Percentiles rank a stretch among this genome's conserved stretches.
Conservation (phyloP, 2,113 vertebrate genomes). For the Grus americana region DNA sequence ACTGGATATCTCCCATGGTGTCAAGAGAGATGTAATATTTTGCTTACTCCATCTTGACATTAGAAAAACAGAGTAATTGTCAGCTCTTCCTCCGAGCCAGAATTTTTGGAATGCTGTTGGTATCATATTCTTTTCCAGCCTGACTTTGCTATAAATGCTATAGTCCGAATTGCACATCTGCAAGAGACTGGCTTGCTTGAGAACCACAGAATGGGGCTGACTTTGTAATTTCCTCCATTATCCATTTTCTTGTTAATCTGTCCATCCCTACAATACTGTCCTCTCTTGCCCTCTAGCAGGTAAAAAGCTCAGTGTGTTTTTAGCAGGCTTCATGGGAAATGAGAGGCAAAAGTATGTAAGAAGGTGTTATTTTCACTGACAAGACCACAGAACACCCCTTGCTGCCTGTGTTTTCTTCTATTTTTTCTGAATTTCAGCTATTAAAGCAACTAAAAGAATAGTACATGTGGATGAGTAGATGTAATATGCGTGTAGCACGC, state of each 20-base stretch:
- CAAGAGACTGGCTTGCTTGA: background rate
- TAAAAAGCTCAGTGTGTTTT: background rate
- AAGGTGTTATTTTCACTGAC: background rate
- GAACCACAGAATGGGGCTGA: background rate
- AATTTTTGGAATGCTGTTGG: background rate
- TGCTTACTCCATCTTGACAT: background rate
- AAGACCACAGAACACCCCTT: background rate
- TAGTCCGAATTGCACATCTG: background rate
- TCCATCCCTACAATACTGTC: background rate
- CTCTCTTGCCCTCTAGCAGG: background rate
- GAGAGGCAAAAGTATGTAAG: background rate
- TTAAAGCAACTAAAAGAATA: background rate
- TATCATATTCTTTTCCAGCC: background rate
- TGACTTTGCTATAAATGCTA: background rate
- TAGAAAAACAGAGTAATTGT: background rate
- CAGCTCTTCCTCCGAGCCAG: background rate
- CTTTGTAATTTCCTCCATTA: background rate
- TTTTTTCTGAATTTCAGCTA: background rate
- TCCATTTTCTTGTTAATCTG: background rate
- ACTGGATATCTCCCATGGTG: background rate
- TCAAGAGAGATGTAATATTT: background rate
- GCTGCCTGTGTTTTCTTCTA: background rate
- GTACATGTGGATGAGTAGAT: background rate
- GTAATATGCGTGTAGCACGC: accelerated
- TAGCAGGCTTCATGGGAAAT: background rate